Evolutionary conservation across 2,797 vertebrate species (phyloP), one percentile per base, ranked within the genome.

Genomic region (Sciurus vulgaris): DNA sequence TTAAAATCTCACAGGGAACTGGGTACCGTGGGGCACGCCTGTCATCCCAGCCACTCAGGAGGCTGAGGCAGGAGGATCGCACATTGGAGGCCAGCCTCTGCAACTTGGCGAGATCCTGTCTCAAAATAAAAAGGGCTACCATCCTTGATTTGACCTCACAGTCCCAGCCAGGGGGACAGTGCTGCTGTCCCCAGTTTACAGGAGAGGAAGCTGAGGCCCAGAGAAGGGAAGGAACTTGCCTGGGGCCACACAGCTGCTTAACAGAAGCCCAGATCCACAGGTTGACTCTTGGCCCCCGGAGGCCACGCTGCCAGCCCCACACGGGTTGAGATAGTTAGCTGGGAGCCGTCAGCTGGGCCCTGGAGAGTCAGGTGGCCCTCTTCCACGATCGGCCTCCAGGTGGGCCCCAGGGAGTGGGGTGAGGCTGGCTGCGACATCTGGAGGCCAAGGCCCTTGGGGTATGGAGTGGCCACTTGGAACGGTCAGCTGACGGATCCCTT

Each of bases 401-500:
- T 1, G 8, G 56, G 56, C 56, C 56, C 24, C 24, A 59, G 24
- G 56, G 54, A 51, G n/a, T 17, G 11, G n/a, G 20, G 35, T 24
- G 51, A 24, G 33, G 56, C 61, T 22, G 26, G 3, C 24, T 59
- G 24, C 22, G 56, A 59, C 56, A 59, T 59, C 56, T 59, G 20
- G 76, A 79, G 35, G 41, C 44, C 65, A 33, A 28, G 35, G 56
- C 44, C 73, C 38, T 70, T 12, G 22, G 56, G 35, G 56, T 51
- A 8, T 77, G 15, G n/a, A 33, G 7, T 15, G 41, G 63, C 73
- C 49, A 15, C 11, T 56, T 56, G 63, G 72, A 78, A 56, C 17
- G 8, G 7, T 74, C 63, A 67, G 44, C 63, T 38, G 44, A 63
- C 82, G 63, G 88, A 96, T 92, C 94, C 79, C 96, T 94, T 97